Evolutionary conservation across 2,888 invertebrate genomes (phyloP).

Genomic region (Sarcophaga carnaria): DNA sequence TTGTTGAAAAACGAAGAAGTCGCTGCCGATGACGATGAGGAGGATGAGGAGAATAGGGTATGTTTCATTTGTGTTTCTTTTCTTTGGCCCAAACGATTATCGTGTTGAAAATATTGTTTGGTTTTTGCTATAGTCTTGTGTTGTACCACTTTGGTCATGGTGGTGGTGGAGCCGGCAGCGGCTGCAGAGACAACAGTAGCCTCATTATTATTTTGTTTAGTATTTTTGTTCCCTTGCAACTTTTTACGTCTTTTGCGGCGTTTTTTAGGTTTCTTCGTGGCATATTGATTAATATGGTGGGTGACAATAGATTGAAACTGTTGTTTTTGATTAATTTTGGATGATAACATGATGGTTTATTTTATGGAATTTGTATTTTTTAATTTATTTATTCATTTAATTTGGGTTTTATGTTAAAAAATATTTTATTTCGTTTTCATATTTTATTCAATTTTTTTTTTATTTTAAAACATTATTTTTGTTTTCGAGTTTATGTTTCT

Average conservation of each 20-base stretch:
- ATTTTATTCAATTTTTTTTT: constrained; percentile 1
- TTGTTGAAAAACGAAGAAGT: constrained; percentile 38
- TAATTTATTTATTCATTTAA: constrained; percentile 19
- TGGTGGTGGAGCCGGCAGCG: constrained; percentile 45
- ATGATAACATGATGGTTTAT: constrained; percentile 73
- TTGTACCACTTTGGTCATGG: constrained; percentile 64
- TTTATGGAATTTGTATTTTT: constrained; percentile 31
- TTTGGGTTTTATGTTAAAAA: constrained; percentile 9
- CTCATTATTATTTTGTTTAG: constrained; percentile 43
- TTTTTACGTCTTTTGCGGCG: constrained; percentile 70
- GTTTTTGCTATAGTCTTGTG: constrained; percentile 72
- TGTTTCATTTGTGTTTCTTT: constrained; percentile 39
- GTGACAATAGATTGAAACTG: constrained; percentile 36
- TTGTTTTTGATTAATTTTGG: constrained; percentile 69
- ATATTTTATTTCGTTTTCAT: constrained; percentile 26
- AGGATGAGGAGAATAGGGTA: constrained; percentile 27
- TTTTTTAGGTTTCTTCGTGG: constrained; percentile 63
- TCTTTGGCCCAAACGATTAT: constrained; percentile 74
- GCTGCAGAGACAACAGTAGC: constrained; percentile 2
- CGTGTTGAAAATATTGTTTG: constrained; percentile 79
- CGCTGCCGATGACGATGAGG: background rate
- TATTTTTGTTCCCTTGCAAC: constrained; percentile 55
- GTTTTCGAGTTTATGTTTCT: background rate
- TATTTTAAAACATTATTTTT: constrained; percentile 26
- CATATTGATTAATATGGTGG: constrained; percentile 5